Evolutionary conservation across 2,888 invertebrate genomes (phyloP).

Genomic region (Chrysolina haemoptera): DNA sequence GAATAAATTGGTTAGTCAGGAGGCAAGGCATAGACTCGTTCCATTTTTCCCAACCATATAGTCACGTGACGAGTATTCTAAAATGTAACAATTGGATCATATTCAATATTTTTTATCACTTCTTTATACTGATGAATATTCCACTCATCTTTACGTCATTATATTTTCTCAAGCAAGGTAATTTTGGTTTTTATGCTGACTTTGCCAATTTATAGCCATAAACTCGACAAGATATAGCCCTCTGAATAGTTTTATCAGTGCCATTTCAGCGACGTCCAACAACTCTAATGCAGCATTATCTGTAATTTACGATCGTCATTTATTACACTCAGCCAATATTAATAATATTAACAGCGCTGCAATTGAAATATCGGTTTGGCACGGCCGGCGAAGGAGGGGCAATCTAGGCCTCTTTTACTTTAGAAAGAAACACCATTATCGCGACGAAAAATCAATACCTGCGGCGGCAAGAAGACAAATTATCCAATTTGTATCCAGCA

Average conservation of each 20-base stretch:
- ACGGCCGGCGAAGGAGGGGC: conserved; percentile 29
- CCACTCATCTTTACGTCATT: too few species aligned
- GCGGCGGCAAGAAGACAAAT: conserved; percentile 61
- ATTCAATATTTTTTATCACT: too few species aligned
- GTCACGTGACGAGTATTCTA: too few species aligned
- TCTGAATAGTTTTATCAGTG: conserved; percentile 7
- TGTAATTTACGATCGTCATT: conserved; percentile 18
- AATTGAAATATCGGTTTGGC: conserved; percentile 36
- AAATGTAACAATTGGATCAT: too few species aligned
- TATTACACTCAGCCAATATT: conserved; percentile 31
- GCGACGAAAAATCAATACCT: conserved; percentile 49
- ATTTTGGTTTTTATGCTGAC: not conserved
- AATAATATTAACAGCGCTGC: conserved; percentile 34
- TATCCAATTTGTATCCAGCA: conserved; percentile 65
- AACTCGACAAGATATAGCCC: not conserved
- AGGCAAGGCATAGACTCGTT: too few species aligned
- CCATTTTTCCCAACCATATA: too few species aligned
- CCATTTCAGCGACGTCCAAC: conserved; percentile 1
- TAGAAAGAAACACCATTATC: conserved; percentile 35
- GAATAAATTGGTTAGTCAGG: too few species aligned
- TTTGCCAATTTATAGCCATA: not conserved
- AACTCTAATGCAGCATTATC: conserved; percentile 17
- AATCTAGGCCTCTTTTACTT: conserved; percentile 16
- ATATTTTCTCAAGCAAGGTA: not conserved
- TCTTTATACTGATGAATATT: too few species aligned